Conservation (phyloP, 2,888 invertebrate species). For the Temnothorax rugatulus region DNA sequence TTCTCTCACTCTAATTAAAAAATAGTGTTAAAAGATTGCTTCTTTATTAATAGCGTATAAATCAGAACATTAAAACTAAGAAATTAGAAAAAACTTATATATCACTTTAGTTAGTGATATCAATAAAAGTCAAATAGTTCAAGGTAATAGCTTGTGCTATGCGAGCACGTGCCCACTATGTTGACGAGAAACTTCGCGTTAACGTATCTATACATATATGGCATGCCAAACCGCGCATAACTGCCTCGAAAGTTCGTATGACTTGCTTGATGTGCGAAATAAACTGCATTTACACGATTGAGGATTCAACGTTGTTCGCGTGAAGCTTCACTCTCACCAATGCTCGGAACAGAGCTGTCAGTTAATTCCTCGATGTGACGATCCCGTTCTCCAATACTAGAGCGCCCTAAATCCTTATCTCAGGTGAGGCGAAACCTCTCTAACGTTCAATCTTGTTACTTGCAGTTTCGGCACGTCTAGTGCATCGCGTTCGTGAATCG, state of each 20-base stretch:
- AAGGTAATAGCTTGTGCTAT: background rate
- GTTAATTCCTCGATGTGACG: conserved; percentile 47
- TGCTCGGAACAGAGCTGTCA: conserved; percentile 44
- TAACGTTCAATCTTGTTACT: conserved; percentile 29
- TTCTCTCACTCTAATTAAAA: background rate
- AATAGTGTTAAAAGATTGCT: background rate
- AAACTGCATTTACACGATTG: conserved; percentile 64
- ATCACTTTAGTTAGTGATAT: background rate
- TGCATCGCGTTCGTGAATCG: conserved; percentile 19
- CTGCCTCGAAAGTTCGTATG: conserved; percentile 67
- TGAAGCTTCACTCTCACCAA: conserved; percentile 60
- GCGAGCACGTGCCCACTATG: background rate
- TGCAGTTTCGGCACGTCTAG: conserved; percentile 25
- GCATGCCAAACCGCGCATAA: conserved; percentile 46
- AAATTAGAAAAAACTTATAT: background rate
- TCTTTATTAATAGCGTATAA: background rate
- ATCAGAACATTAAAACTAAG: background rate
- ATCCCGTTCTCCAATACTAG: conserved; percentile 10
- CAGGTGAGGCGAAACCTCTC: conserved; percentile 2
- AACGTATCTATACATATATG: conserved; percentile 16
- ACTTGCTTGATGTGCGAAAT: conserved; percentile 64
- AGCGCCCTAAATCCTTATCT: conserved; percentile 50
- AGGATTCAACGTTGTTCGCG: conserved; percentile 58
- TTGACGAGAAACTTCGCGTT: conserved; percentile 12
- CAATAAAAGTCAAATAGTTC: background rate